Percentiles rank a stretch among this genome's conserved stretches.
Evolutionary conservation across 2,888 invertebrate genomes (phyloP).

Genomic region (Quadroppia sp.): DNA sequence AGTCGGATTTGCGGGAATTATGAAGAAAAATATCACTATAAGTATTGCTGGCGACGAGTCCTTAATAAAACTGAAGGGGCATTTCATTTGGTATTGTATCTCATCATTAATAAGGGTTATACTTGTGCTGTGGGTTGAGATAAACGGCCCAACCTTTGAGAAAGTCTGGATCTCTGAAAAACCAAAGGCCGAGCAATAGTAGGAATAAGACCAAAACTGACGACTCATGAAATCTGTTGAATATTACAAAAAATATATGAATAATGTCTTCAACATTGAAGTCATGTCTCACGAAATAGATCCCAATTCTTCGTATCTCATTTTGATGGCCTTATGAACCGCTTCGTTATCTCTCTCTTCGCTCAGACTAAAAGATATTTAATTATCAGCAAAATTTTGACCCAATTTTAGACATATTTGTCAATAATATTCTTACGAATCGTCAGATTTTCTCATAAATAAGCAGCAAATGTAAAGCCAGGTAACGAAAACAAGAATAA

Average conservation of each 20-base stretch:
- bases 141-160: slow-evolving; percentile 73
- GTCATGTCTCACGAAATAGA: slow-evolving; percentile 35
- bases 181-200: slow-evolving; percentile 75
- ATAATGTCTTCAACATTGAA: too few relatives aligned
- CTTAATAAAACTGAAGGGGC: slow-evolving; percentile 50
- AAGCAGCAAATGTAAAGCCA: slow-evolving; percentile 42
- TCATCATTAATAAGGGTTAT: not conserved
- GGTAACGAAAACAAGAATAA: slow-evolving; percentile 38
- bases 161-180: slow-evolving; percentile 82
- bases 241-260: too few relatives aligned
- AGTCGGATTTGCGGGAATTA: slow-evolving; percentile 74
- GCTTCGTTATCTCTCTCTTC: slow-evolving; percentile 40
- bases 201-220: slow-evolving; percentile 59
- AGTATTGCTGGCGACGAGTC: slow-evolving; percentile 64
- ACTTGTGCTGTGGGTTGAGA: slow-evolving; percentile 41
- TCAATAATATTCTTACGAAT: slow-evolving; percentile 17
- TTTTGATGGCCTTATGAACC: slow-evolving; percentile 38
- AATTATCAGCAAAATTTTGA: not conserved
- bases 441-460: slow-evolving; percentile 23
- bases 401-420: too few relatives aligned
- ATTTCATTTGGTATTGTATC: not conserved
- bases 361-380: not conserved
- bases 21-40: slow-evolving; percentile 74
- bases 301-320: slow-evolving; percentile 41
- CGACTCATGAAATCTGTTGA: slow-evolving; percentile 46